Conservation (phyloP, 2,888 invertebrate species). For the Protonemura montana region DNA sequence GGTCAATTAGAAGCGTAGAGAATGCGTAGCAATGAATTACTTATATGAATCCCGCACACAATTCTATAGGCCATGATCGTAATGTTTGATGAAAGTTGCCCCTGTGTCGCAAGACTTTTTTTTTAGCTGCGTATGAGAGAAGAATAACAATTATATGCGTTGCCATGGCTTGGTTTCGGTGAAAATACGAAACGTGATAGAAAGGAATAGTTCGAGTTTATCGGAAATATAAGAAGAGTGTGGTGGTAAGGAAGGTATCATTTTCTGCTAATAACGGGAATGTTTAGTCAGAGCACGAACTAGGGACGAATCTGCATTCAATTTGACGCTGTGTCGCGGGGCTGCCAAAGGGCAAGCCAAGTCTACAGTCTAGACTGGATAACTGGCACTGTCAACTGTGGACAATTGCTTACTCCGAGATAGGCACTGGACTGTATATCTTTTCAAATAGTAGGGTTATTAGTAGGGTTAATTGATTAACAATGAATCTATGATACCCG, state of each 20-base stretch:
- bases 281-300: not conserved
- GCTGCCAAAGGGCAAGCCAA: not conserved
- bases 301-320: not conserved
- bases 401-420: no score
- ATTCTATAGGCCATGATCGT: not conserved
- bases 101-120: not conserved
- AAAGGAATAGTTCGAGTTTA: not conserved
- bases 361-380: not conserved
- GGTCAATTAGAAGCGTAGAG: not conserved
- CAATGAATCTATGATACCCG: no score
- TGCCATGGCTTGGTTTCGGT: not conserved
- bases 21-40: not conserved
- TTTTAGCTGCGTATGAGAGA: not conserved
- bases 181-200: not conserved
- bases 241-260: not conserved
- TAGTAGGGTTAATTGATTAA: no score
- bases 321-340: not conserved
- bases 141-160: not conserved
- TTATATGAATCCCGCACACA: not conserved
- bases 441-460: no score
- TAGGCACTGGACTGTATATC: no score
- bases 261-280: not conserved
- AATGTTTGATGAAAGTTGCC: not conserved
- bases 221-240: not conserved
- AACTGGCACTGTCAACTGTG: not conserved